These are phyloP conservation scores for Hypanus sabinus DNA, from an alignment of 2,113 vertebrate genomes.

Conservation along the genomic window DNA sequence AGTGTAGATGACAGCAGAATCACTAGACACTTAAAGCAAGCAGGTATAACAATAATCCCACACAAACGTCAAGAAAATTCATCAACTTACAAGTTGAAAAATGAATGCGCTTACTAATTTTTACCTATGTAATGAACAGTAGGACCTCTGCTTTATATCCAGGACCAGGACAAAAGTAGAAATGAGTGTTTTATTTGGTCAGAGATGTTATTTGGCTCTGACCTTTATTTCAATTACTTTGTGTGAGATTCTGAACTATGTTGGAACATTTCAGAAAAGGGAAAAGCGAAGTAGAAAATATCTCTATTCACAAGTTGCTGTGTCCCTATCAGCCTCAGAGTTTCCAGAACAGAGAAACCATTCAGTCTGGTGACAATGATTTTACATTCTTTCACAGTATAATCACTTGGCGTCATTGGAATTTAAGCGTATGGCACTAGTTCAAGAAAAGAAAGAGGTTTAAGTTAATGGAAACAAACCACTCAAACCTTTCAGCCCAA, in stretches of 20 bases:
- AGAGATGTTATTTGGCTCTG: background rate
- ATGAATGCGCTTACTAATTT: background rate
- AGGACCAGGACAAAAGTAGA: background rate
- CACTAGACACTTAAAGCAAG: background rate
- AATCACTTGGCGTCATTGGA: slow-evolving; percentile 22
- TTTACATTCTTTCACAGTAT: slow-evolving; percentile 14
- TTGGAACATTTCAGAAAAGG: background rate
- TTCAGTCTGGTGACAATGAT: background rate
- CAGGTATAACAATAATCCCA: background rate
- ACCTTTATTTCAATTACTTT: background rate
- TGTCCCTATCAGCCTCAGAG: background rate
- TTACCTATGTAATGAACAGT: background rate
- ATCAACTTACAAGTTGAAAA: background rate
- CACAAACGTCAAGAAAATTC: background rate
- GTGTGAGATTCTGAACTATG: background rate
- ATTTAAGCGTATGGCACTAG: slow-evolving; percentile 17
- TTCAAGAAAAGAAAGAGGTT: slow-evolving; percentile 18
- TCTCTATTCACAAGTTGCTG: background rate
- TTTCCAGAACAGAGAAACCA: slow-evolving; percentile 8
- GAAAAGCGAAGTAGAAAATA: background rate
- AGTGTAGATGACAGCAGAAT: background rate
- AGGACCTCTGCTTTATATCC: background rate
- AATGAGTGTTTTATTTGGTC: background rate
- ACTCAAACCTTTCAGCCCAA: background rate
- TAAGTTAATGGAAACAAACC: background rate